These are phyloP conservation scores for Meganola albula DNA, from an alignment of 2,888 invertebrate species.

Conservation along the genomic window DNA sequence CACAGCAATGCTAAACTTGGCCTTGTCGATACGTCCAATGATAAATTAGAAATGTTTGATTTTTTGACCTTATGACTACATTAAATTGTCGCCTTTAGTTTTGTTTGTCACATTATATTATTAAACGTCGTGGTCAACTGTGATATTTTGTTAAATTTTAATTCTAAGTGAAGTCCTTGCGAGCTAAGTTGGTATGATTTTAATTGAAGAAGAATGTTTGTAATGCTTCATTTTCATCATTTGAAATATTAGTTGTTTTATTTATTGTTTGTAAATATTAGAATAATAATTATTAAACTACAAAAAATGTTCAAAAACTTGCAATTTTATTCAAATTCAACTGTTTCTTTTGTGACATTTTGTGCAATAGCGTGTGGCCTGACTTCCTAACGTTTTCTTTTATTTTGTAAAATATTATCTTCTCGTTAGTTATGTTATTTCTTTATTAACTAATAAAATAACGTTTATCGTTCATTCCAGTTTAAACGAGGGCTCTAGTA, in stretches of 20 bases:
- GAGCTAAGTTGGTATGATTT: slow-evolving; percentile 48
- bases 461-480: slow-evolving; percentile 77
- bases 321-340: slow-evolving; percentile 29
- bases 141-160: slow-evolving; percentile 77
- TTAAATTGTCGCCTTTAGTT: slow-evolving; percentile 39
- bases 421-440: slow-evolving; percentile 71
- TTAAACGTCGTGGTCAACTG: slow-evolving; percentile 72
- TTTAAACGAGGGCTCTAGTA: slow-evolving; percentile 73
- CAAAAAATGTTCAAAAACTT: slow-evolving; percentile 55
- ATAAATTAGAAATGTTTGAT: slow-evolving; percentile 20
- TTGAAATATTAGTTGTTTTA: slow-evolving; percentile 66
- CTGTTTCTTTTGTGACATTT: slow-evolving; percentile 37
- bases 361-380: slow-evolving; percentile 73
- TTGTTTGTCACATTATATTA: slow-evolving; percentile 55
- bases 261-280: slow-evolving; percentile 76
- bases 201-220: slow-evolving; percentile 41
- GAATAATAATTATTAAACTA: slow-evolving; percentile 48
- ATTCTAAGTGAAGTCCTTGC: slow-evolving; percentile 59
- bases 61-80: slow-evolving; percentile 29
- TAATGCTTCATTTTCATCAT: slow-evolving; percentile 41
- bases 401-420: slow-evolving; percentile 56
- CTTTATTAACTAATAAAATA: slow-evolving; percentile 69
- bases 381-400: slow-evolving; percentile 42
- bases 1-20: too few species aligned
- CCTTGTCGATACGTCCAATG: slow-evolving; percentile 20